Conservation (phyloP, 1,140 invertebrate genomes). For the Phortica variegata region DNA sequence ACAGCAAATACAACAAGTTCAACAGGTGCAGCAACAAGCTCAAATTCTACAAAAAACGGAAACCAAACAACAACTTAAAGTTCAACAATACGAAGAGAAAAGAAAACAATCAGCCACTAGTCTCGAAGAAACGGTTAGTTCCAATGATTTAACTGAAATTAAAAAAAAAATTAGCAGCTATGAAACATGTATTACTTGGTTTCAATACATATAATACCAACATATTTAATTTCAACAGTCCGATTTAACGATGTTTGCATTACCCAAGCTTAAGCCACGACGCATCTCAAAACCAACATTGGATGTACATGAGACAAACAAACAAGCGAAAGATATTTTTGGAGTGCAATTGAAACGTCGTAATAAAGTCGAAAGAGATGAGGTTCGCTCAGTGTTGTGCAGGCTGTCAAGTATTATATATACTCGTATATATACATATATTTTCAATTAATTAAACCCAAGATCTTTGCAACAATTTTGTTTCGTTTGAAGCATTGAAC, state of each 20-base stretch:
- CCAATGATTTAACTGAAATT: background rate
- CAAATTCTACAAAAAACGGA: too few relatives aligned
- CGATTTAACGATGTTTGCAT: constrained; percentile 14
- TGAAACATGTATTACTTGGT: background rate
- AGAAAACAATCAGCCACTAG: constrained; percentile 1
- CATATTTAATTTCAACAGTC: constrained; percentile 16
- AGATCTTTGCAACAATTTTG: background rate
- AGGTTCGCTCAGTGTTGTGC: constrained; percentile 29
- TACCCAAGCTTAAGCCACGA: constrained; percentile 18
- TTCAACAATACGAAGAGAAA: background rate
- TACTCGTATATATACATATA: background rate
- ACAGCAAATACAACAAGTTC: background rate
- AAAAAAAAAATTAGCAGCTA: background rate
- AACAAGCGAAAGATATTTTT: constrained; percentile 29
- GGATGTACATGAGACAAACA: constrained; percentile 10
- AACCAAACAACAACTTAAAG: background rate
- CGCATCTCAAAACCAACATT: background rate
- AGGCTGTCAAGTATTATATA: background rate
- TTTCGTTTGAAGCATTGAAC: background rate
- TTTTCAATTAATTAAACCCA: background rate
- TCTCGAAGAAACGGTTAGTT: constrained; percentile 11
- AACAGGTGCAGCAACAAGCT: background rate
- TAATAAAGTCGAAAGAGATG: constrained; percentile 13
- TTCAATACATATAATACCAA: background rate
- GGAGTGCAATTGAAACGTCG: constrained; percentile 30